Percentiles rank a stretch among this genome's conserved stretches.
Conservation (phyloP, 1,140 invertebrate genomes). For the Nebria ingens region DNA sequence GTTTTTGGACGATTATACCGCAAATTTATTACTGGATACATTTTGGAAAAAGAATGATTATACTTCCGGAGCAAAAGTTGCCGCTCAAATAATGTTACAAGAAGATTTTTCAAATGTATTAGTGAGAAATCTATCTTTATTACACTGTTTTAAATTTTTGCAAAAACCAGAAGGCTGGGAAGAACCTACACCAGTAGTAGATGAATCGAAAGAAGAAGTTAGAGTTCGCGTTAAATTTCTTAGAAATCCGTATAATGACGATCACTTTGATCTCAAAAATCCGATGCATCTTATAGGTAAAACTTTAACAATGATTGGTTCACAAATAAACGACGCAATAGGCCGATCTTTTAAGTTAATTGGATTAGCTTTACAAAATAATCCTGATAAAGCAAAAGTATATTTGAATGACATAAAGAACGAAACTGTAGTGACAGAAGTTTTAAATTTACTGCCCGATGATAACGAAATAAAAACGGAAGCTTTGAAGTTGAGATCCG, state of each 20-base stretch:
- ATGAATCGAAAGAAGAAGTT: slow-evolving; percentile 51
- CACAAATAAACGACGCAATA: slow-evolving; percentile 39
- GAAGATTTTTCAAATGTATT: slow-evolving; percentile 73
- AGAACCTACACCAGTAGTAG: slow-evolving; percentile 30
- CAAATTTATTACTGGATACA: slow-evolving; percentile 73
- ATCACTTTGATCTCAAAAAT: slow-evolving; percentile 75
- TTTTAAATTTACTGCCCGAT: slow-evolving; percentile 34
- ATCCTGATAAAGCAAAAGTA: slow-evolving; percentile 46
- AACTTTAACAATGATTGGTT: slow-evolving; percentile 55
- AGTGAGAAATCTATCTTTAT: slow-evolving; percentile 54
- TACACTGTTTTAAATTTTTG: slow-evolving; percentile 68
- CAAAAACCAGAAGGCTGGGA: slow-evolving; percentile 45
- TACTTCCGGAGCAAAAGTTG: slow-evolving; percentile 62
- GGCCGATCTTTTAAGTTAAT: slow-evolving; percentile 55
- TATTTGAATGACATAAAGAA: slow-evolving; percentile 33
- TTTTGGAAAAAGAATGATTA: slow-evolving; percentile 62
- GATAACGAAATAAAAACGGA: slow-evolving; percentile 27
- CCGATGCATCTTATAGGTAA: slow-evolving; percentile 62
- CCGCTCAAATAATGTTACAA: slow-evolving; percentile 74
- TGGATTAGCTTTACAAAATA: slow-evolving; percentile 56
- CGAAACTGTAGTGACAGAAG: slow-evolving; percentile 34
- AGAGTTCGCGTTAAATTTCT: slow-evolving; percentile 70
- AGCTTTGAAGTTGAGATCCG: slow-evolving; percentile 19
- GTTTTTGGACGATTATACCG: slow-evolving; percentile 69
- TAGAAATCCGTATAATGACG: slow-evolving; percentile 72